These are phyloP conservation scores for Brachystomella parvula DNA, from an alignment of 1,140 invertebrate species.

Conservation along the genomic window DNA sequence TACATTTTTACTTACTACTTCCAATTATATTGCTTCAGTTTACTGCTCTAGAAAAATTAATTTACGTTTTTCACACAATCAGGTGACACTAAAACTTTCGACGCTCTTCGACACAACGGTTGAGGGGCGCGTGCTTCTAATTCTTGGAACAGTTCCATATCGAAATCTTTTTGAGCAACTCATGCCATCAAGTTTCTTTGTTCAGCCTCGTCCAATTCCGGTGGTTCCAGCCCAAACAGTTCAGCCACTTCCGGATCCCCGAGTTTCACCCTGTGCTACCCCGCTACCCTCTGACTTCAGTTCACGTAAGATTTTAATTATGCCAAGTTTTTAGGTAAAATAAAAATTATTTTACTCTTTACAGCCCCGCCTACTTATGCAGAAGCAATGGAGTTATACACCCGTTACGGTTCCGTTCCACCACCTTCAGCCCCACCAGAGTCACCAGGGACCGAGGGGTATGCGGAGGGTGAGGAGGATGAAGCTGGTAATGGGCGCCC, in stretches of 20 bases:
- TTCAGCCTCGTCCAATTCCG: background rate
- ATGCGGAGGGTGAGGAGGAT: background rate
- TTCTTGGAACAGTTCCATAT: conserved; percentile 1
- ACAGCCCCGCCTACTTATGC: background rate
- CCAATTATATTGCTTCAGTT: too few relatives aligned
- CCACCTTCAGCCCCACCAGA: background rate
- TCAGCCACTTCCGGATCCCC: background rate
- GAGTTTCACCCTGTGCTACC: background rate
- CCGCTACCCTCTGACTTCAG: conserved; percentile 1
- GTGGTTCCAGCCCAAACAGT: background rate
- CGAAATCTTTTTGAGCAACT: background rate
- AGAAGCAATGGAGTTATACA: conserved; percentile 2
- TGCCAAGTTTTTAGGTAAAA: background rate
- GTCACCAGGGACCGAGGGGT: background rate
- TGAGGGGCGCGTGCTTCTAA: background rate
- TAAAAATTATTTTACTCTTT: background rate
- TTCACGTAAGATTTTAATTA: background rate
- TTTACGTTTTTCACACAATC: too few relatives aligned
- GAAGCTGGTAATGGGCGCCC: background rate
- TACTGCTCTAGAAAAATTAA: too few relatives aligned
- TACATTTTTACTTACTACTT: too few relatives aligned
- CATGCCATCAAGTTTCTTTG: background rate
- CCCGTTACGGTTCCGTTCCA: background rate
- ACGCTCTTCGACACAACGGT: background rate
- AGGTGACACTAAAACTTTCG: background rate